Evolutionary conservation across 1,140 invertebrate genomes (phyloP).

Genomic region (Pogonus chalceus): DNA sequence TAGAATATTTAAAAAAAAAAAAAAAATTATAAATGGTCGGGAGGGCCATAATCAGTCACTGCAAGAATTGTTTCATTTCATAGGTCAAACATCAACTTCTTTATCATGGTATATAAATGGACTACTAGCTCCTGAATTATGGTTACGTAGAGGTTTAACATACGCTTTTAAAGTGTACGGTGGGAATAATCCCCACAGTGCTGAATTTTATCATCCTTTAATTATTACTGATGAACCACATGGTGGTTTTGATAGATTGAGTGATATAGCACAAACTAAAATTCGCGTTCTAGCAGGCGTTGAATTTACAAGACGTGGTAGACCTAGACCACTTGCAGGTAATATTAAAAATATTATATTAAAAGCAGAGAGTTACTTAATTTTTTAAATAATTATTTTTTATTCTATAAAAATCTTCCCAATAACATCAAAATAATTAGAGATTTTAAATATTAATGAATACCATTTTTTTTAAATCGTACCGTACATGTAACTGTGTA

Average conservation of each 20-base stretch:
- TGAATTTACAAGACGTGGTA: conserved; percentile 68
- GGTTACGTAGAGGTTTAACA: conserved; percentile 71
- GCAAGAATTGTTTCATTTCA: no score
- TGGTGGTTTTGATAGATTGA: conserved; percentile 68
- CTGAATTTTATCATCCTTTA: conserved; percentile 82
- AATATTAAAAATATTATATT: no score
- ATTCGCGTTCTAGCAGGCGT: conserved; percentile 77
- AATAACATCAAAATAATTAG: no score
- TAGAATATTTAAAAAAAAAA: no score
- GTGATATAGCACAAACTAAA: conserved; percentile 57
- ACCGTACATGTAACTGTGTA: no score
- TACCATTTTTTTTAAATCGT: no score
- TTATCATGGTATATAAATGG: conserved; percentile 83
- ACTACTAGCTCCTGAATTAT: conserved; percentile 73
- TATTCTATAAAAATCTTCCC: no score
- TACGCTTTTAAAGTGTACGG: conserved; percentile 77
- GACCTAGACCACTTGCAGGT: conserved; percentile 65
- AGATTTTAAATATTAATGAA: no score
- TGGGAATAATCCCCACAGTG: conserved; percentile 82
- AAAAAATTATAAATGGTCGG: no score
- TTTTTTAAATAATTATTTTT: no score
- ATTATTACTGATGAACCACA: conserved; percentile 81
- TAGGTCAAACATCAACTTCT: conserved; percentile 46
- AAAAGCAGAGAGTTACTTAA: no score
- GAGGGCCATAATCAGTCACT: no score